Evolutionary conservation across 2,113 vertebrate species (phyloP).

Genomic region (Arothron firmamentum): DNA sequence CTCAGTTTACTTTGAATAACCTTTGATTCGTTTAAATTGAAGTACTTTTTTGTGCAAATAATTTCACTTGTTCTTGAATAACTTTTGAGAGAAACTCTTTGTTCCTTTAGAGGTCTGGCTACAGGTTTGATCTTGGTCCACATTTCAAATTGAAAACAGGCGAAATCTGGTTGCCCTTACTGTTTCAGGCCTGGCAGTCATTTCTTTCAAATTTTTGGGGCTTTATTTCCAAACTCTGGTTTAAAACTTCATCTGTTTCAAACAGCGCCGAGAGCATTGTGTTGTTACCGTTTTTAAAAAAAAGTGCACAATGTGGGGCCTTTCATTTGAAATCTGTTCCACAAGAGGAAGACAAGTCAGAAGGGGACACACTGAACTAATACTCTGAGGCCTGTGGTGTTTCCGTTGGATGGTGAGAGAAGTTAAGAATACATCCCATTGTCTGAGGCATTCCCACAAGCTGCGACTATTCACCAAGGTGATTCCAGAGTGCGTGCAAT

Average conservation of each 20-base stretch:
- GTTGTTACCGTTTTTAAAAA: not conserved
- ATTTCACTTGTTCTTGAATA: too few species aligned
- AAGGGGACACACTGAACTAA: slow-evolving; percentile 4
- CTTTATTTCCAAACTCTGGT: not conserved
- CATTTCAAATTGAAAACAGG: not conserved
- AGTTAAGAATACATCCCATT: slow-evolving; percentile 59
- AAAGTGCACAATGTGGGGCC: not conserved
- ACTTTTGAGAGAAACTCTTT: too few species aligned
- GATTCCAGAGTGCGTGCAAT: slow-evolving; percentile 47
- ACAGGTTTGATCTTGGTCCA: not conserved
- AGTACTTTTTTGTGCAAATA: too few species aligned
- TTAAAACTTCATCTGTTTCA: not conserved
- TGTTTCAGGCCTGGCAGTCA: not conserved
- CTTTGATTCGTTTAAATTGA: too few species aligned
- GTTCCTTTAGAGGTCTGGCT: too few species aligned
- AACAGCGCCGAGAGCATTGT: not conserved
- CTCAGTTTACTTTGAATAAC: too few species aligned
- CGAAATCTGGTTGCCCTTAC: not conserved
- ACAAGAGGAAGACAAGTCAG: slow-evolving; percentile 5
- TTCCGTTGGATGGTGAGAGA: slow-evolving; percentile 38
- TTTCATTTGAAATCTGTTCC: slow-evolving; percentile 10
- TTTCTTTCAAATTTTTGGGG: not conserved
- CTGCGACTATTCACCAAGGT: slow-evolving; percentile 66
- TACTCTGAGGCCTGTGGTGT: slow-evolving; percentile 14
- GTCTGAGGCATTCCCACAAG: slow-evolving; percentile 70